A percentile compares a stretch with the other conserved stretches of the same genome.
phyloP scores from a whole-genome alignment of 2,797 vertebrate species.

The Anniella stebbinsi region DNA sequence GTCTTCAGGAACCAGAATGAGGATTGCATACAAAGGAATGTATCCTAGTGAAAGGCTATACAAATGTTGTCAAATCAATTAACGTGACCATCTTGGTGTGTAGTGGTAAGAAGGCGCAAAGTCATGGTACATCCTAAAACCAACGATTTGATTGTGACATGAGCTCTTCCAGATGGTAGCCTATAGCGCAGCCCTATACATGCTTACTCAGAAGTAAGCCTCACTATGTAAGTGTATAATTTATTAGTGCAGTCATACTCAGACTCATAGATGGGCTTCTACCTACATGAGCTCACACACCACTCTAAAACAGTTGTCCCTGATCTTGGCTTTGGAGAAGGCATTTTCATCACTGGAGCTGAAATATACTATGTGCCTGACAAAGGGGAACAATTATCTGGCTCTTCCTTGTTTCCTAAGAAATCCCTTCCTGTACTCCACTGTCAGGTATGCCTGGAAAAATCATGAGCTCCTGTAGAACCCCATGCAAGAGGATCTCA shows the following conservation, averaged over 20 bases:
- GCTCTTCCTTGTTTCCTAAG: too few species aligned
- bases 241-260: background rate
- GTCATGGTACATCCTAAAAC: background rate
- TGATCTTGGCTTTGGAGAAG: background rate
- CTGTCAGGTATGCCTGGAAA: too few species aligned
- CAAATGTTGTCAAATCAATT: background rate
- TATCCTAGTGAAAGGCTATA: background rate
- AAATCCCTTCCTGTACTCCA: background rate
- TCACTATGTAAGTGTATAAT: background rate
- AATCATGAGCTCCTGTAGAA: background rate
- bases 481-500: too few species aligned
- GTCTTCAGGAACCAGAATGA: conserved; percentile 12
- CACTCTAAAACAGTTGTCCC: background rate
- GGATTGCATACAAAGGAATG: background rate
- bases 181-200: background rate
- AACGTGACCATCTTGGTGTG: background rate
- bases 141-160: background rate
- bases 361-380: too few species aligned
- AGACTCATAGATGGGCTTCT: background rate
- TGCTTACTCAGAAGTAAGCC: background rate
- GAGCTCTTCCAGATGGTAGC: background rate
- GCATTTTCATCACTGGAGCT: background rate
- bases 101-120: background rate
- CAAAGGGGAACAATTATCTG: background rate
- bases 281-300: background rate